Base-by-base conservation (phyloP, 2,113 vertebrate species). In the Danio rerio region DNA sequence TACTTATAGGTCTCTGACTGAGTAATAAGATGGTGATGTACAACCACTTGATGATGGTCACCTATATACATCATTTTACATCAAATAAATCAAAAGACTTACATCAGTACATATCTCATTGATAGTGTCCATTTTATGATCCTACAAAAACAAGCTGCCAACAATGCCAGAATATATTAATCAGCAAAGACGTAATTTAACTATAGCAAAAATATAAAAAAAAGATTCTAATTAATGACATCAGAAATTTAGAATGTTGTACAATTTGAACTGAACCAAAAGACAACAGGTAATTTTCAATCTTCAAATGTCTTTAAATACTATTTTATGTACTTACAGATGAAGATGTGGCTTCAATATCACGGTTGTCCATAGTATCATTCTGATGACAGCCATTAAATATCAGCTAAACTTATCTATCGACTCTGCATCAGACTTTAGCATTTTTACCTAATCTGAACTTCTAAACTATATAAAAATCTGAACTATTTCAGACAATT, bases 291-390 rank as follows among this genome's bases (percentile, higher is more conserved):
- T 10, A 3, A 58, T 74, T 40, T 74, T 74, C 8, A n/a, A 42
- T 56, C 13, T 50, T 70, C 18, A 40, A 40, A 31, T 31, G 3
- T 52, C 49, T 40, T 45, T 43, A 52, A 52, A 52, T 11, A 9
- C 49, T 3, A 11, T 52, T 52, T 52, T 52, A 52, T 9, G 12
- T 89, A 91, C 91, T 92, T 89, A 92, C 91, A 83, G 82, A 84
- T 53, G 78, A 45, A 74, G 75, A 81, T 84, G 86, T 83, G 20
- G 71, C 66, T 83, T 66, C 80, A 71, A 0, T 81, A 6, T 88
- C 86, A 58, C 50, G 69, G 79, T 65, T 7, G 50, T 52, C 85
- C 75, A 86, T 74, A 53, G 7, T 84, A 61, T 52, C 69, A 49
- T 61, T 52, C 20, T 55, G 58, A 31, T 59, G 15, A 16, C 9